These are phyloP conservation scores for Taenaris catops DNA, from an alignment of 2,888 invertebrate species.

Conservation along the genomic window DNA sequence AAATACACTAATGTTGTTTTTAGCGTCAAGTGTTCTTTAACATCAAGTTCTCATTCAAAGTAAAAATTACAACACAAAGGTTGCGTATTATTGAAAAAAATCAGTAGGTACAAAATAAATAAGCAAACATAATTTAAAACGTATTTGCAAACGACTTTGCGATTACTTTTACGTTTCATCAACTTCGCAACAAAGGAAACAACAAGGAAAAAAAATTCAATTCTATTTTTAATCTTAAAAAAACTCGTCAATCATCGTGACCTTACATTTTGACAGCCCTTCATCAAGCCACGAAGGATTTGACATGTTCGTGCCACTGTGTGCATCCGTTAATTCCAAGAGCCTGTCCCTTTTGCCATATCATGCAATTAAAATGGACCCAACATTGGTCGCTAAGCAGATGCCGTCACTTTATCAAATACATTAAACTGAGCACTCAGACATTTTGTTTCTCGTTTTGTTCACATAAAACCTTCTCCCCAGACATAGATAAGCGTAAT, in stretches of 20 bases:
- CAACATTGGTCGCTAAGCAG: slow-evolving; percentile 60
- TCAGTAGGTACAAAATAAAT: slow-evolving; percentile 1
- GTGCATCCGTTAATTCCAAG: slow-evolving; percentile 25
- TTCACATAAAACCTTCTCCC: slow-evolving; percentile 56
- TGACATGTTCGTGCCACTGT: slow-evolving; percentile 46
- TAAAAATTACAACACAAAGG: too few relatives aligned
- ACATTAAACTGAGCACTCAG: slow-evolving; percentile 72
- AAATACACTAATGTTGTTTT: too few relatives aligned
- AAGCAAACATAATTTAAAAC: slow-evolving; percentile 4
- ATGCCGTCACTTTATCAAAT: slow-evolving; percentile 76
- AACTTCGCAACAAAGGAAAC: slow-evolving; percentile 3
- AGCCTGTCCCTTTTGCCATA: slow-evolving; percentile 50
- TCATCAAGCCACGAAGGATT: slow-evolving; percentile 35
- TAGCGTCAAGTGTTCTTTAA: too few relatives aligned
- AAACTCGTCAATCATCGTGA: slow-evolving; percentile 22
- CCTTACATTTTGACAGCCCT: slow-evolving; percentile 23
- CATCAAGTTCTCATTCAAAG: too few relatives aligned
- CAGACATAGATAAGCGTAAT: slow-evolving; percentile 63
- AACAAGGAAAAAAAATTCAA: slow-evolving; percentile 11
- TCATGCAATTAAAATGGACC: slow-evolving; percentile 71
- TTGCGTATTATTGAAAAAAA: too few relatives aligned
- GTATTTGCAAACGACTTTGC: slow-evolving; percentile 9
- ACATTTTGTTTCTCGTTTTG: slow-evolving; percentile 56
- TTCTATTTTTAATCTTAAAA: slow-evolving; percentile 12
- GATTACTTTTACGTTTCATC: slow-evolving; percentile 8